A percentile compares a stretch with the other conserved stretches of the same genome.
phyloP scores from a whole-genome alignment of 2,113 vertebrate species.

The Natator depressus region DNA sequence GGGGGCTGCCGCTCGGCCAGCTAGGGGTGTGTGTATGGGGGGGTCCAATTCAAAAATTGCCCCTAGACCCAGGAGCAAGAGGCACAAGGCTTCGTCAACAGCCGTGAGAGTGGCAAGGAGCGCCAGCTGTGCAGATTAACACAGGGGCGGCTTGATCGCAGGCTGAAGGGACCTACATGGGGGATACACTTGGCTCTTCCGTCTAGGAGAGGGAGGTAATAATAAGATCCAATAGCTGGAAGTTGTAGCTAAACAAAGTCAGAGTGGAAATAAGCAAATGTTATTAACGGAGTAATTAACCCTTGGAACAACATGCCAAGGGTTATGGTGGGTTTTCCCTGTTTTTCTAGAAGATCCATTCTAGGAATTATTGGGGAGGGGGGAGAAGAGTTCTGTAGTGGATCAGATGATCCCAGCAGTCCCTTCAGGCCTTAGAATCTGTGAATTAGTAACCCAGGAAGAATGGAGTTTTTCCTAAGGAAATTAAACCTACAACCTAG shows the following conservation, averaged over 20 bases:
- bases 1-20: too few relatives aligned
- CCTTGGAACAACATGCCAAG: too few relatives aligned
- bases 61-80: too few relatives aligned
- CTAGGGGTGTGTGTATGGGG: too few relatives aligned
- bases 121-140: too few relatives aligned
- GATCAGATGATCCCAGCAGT: not conserved
- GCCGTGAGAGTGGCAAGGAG: too few relatives aligned
- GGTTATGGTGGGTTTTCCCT: too few relatives aligned
- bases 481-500: not conserved
- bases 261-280: not conserved
- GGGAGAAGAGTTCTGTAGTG: too few relatives aligned
- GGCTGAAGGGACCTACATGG: too few relatives aligned
- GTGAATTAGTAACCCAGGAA: not conserved
- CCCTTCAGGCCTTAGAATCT: not conserved
- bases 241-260: not conserved
- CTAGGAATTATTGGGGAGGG: not conserved
- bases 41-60: too few relatives aligned
- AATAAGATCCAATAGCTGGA: rapidly evolving
- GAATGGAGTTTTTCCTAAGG: not conserved
- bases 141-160: too few relatives aligned
- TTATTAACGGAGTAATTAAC: not conserved
- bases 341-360: not conserved
- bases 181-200: not conserved
- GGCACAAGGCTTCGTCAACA: too few relatives aligned
- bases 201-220: not conserved